Base-by-base conservation (phyloP, 2,797 vertebrate species). In the Dendrocincla fuliginosa region DNA sequence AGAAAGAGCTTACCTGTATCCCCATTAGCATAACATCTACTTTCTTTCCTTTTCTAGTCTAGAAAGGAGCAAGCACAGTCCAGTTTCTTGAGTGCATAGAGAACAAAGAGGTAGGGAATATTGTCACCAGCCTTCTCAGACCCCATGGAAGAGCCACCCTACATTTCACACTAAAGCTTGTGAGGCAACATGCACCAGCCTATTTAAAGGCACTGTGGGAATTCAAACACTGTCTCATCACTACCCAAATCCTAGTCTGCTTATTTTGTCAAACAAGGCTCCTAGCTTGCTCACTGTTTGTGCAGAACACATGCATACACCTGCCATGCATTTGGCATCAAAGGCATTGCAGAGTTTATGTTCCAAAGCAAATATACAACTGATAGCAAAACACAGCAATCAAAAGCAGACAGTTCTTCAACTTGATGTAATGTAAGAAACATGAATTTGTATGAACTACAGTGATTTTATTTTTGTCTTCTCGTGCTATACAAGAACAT, bases 311-410 rank as follows among this genome's bases (percentile, higher is more conserved):
- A 81, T 60, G 44, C 37, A 0, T 88, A 70, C 92, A 95, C 96
- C 94, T 96, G 94, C 84, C 84, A 92, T 74, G 87, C 37, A 82
- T 94, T 95, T 82, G 74, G 87, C 91, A 96, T 90, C 89, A 95
- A 95, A 96, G 87, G 42, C 89, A 73, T 69, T 41, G 71, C 41
- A 41, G 46, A 88, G 73, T 69, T 96, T 88, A 68, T 91, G 92
- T 89, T 96, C 89, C 76, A 91, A 89, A 93, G 87, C 69, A 96
- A 96, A 86, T 73, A 78, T 11, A 69, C 52, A 92, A 92, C 92
- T 91, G 92, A 93, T n/a, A 95, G 82, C 55, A 96, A 96, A 97
- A 96, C 95, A 97, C 67, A 86, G 95, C 95, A 92, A 91, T 94
- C 87, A 93, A 95, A 95, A 94, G 73, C 91, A 94, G 87, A 68